Base-by-base conservation (phyloP, 2,888 invertebrate species). In the Mechanitis mazaeus region DNA sequence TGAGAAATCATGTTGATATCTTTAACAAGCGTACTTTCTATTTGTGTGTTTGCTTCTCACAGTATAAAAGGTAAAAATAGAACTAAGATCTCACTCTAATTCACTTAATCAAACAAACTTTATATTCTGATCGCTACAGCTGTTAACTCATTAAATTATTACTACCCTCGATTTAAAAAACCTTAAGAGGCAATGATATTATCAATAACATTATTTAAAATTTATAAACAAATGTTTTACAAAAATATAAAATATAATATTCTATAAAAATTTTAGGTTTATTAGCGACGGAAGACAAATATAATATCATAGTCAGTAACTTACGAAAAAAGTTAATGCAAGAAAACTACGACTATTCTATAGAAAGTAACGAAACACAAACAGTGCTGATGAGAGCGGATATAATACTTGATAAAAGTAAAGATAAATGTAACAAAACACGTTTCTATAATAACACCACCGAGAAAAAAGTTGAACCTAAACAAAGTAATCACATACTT, bases 261-360 rank as follows among this genome's bases (percentile, higher is more conserved):
- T 28, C 0, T 31, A 3, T 31, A n/a, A 31, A 33, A n/a, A 33
- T 31, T 56, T n/a, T 33, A 47, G 42, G 56, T 45, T 47, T 28
- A n/a, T 12, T 31, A n/a, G 20, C n/a, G 42, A 55, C 12, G 33
- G 50, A 5, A 28, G 50, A 46, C 45, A 20, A 20, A 20, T 33
- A 55, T 11, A 60, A 45, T 2, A 54, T 42, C 33, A 11, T 59
- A 55, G 33, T 61, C 2, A 35, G 45, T 4, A 58, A 28, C 20
- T 46, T 61, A 31, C 56, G 64, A 31, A n/a, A 42, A 2, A 58
- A 61, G 33, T 20, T 64, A n/a, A 56, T 33, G 58, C 55, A 46
- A 6, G 58, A 61, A 3, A 61, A 59, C 47, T 53, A 33, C 9
- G 64, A 64, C 33, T 64, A 64, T 45, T 53, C 58, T 38, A 3